These are phyloP conservation scores for Chymomyza fuscimana DNA, from an alignment of 2,888 invertebrate species.

Conservation along the genomic window DNA sequence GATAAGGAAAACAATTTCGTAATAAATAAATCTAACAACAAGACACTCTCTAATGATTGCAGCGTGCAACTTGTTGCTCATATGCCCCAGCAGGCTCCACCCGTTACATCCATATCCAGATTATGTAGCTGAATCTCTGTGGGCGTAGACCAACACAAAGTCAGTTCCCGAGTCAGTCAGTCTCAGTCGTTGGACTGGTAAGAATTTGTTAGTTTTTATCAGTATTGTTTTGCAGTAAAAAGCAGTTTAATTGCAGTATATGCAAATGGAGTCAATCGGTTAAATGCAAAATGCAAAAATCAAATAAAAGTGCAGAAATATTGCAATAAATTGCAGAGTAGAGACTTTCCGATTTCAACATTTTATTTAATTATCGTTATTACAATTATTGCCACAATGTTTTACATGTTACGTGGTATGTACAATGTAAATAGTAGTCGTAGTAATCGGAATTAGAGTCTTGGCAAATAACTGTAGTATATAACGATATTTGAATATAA, in stretches of 20 bases:
- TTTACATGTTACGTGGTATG: neutral
- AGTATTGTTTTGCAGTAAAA: neutral
- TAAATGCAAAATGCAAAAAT: constrained; percentile 18
- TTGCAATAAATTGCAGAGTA: constrained; percentile 44
- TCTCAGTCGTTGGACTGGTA: constrained; percentile 12
- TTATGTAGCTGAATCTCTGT: neutral
- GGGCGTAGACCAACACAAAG: neutral
- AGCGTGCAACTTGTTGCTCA: neutral
- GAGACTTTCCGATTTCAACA: constrained; percentile 37
- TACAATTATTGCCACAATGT: constrained; percentile 9
- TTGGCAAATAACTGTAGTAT: constrained; percentile 17
- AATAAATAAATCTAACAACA: no score
- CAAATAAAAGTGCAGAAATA: constrained; percentile 29
- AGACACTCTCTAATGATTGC: neutral
- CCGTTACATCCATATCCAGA: neutral
- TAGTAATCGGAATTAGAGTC: constrained; percentile 7
- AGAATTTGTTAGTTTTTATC: constrained; percentile 26
- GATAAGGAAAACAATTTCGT: no score
- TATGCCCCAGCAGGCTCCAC: neutral
- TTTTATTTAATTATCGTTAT: constrained; percentile 48
- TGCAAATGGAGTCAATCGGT: constrained; percentile 44
- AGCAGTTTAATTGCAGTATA: constrained; percentile 2
- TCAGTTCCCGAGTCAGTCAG: neutral
- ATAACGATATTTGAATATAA: constrained; percentile 19
- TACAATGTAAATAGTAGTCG: neutral